A percentile compares a stretch with the other conserved stretches of the same genome.
phyloP scores from a whole-genome alignment of 1,140 invertebrate genomes.

The Apis dorsata region DNA sequence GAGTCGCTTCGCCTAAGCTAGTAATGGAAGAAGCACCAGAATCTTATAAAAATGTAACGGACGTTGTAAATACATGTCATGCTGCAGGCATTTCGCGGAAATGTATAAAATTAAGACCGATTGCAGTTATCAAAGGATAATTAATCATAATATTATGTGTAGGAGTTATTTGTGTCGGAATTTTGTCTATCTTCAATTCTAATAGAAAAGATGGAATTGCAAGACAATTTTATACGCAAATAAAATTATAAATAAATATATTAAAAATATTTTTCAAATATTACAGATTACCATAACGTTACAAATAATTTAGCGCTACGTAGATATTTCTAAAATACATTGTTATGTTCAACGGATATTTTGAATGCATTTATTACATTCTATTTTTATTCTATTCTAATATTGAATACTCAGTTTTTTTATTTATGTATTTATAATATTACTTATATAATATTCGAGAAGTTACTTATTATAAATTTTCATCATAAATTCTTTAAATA shows the following conservation, averaged over 20 bases:
- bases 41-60: slow-evolving; percentile 99
- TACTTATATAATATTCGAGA: background rate
- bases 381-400: background rate
- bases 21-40: slow-evolving; percentile 99
- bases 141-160: background rate
- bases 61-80: slow-evolving; percentile 99
- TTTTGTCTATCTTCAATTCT: too few species aligned
- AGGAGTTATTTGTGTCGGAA: background rate
- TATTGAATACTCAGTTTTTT: background rate
- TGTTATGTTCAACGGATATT: background rate
- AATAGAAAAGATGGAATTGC: too few species aligned
- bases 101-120: slow-evolving; percentile 97
- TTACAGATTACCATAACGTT: background rate
- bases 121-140: slow-evolving; percentile 99
- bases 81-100: slow-evolving; percentile 98
- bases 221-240: background rate
- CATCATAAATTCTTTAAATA: background rate
- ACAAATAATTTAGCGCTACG: background rate
- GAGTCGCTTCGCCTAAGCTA: slow-evolving; percentile 99
- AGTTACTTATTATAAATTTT: background rate
- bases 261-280: background rate
- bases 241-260: background rate
- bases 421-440: background rate
- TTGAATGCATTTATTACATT: background rate
- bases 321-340: background rate